Conservation (phyloP, 2,113 vertebrate genomes). For the Mus pahari region DNA sequence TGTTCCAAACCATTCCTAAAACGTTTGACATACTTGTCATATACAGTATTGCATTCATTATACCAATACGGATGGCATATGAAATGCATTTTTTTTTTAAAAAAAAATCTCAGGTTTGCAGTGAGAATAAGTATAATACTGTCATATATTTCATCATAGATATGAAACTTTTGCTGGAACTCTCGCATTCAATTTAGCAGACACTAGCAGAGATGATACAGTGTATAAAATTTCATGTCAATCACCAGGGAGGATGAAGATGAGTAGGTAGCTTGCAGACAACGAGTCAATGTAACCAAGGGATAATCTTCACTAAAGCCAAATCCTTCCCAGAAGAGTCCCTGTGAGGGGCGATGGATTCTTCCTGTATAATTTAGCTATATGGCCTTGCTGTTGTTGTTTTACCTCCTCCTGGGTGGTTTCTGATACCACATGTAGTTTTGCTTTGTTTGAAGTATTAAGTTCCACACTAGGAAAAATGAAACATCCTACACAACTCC, state of each 20-base stretch:
- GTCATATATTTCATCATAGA: background rate
- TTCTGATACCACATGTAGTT: background rate
- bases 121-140: background rate
- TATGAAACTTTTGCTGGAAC: background rate
- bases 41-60: background rate
- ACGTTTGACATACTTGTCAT: background rate
- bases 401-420: background rate
- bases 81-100: background rate
- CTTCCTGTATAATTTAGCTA: background rate
- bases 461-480: background rate
- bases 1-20: background rate
- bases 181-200: conserved; percentile 4
- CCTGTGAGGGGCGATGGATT: background rate
- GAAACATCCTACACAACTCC: background rate
- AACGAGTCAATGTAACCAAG: background rate
- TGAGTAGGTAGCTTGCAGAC: background rate
- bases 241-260: background rate
- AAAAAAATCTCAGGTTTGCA: background rate
- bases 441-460: background rate
- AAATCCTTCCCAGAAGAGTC: background rate
- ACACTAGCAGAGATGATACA: background rate
- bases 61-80: background rate
- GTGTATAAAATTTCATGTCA: background rate
- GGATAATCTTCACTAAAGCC: background rate
- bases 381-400: background rate